Evolutionary conservation across 2,888 invertebrate species (phyloP), one percentile per base, ranked within the genome.

Genomic region (Chouioia cunea): DNA sequence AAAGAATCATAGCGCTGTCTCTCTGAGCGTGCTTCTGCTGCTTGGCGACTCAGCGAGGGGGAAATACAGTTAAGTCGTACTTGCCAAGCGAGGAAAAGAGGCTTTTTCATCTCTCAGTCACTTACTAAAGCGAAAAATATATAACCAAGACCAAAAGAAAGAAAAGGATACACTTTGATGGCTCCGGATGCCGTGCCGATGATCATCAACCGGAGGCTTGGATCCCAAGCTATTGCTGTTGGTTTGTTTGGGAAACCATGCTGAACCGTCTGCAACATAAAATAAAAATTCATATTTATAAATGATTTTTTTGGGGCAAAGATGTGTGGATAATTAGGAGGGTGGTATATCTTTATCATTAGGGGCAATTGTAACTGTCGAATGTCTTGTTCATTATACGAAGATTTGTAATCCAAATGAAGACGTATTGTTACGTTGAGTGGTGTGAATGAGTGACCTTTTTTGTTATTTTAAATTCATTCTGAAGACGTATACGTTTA

Each of bases 231-330:
- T 81, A 98, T 87, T 4, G 97, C 94, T 15, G 96, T 95, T 22
- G 98, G 97, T 88, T 97, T 96, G 87, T 96, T 95, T 18, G 98
- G 97, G 86, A 98, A 99, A 74, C 98, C 98, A 91, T 98, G 97
- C 82, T 97, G 97, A 70, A 95, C 91, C 79, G 97, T 97, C 97
- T 97, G 89, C 54, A 83, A 75, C 15, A 73, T 71, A 69, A 65
- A 69, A 65, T 22, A 73, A 20, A 59, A 56, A 65, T n/a, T n/a
- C 14, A 54, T 36, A 52, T 52, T 18, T 65, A 48, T 6, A 20
- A 22, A 20, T 22, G 4, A 14, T 15, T 43, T 69, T 63, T 54
- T 14, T 53, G 16, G n/a, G 46, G 18, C 23, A 2, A 4, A 22
- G 18, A 12, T 58, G 27, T 22, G 27, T 1, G 12, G 36, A 1